phyloP scores from a whole-genome alignment of 2,113 vertebrate species.

The Gasterosteus nipponicus region DNA sequence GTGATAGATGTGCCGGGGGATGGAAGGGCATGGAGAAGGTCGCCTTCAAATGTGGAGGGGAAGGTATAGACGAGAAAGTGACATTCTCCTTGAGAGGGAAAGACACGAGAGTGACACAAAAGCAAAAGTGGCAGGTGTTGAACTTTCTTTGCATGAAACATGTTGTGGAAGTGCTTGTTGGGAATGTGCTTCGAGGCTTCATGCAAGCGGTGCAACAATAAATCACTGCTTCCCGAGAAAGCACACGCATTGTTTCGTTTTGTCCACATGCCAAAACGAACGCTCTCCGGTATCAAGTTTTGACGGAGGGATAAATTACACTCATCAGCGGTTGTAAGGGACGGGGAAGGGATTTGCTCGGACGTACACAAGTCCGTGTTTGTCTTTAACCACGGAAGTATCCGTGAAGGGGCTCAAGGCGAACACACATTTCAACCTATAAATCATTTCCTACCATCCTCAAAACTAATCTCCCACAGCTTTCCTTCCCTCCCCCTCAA shows the following conservation, averaged over 20 bases:
- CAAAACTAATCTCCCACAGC: conserved; percentile 62
- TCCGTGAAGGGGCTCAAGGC: conserved; percentile 53
- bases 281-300: conserved; percentile 51
- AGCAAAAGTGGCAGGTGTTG: conserved; percentile 5
- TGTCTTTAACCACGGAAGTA: conserved; percentile 67
- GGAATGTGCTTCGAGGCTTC: conserved; percentile 43
- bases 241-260: conserved; percentile 59
- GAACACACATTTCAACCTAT: conserved; percentile 70
- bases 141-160: background rate
- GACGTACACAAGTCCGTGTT: conserved; percentile 62
- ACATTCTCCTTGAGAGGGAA: conserved; percentile 1
- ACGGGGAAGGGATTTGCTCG: conserved; percentile 66
- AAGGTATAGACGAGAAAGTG: conserved; percentile 30
- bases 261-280: conserved; percentile 62
- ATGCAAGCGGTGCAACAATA: conserved; percentile 43
- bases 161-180: conserved; percentile 10
- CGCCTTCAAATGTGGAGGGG: conserved; percentile 26
- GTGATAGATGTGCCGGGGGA: conserved; percentile 65
- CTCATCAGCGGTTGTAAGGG: conserved; percentile 51
- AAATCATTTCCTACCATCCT: conserved; percentile 73
- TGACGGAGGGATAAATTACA: conserved; percentile 73
- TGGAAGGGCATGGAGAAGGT: conserved; percentile 21
- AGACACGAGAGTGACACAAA: conserved; percentile 7
- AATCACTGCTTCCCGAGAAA: conserved; percentile 59
- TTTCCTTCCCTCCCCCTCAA: conserved; percentile 28